Evolutionary conservation across 2,888 invertebrate genomes (phyloP).

Genomic region (Xylota sylvarum): DNA sequence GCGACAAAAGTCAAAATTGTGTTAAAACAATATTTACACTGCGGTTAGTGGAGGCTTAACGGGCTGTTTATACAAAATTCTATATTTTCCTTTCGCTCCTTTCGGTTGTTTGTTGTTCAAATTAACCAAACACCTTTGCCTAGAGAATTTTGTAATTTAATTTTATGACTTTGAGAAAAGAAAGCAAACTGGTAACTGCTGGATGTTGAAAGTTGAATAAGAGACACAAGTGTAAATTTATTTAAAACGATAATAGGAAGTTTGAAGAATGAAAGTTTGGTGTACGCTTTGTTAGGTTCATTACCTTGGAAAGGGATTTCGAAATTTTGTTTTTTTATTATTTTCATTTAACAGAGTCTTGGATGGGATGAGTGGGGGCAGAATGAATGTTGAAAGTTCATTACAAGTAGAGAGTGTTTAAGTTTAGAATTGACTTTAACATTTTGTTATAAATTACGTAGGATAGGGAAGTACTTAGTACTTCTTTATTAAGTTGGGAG

Average conservation of each 20-base stretch:
- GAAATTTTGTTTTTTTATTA: background rate
- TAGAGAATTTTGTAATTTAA: slow-evolving; percentile 5
- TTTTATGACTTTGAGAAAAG: background rate
- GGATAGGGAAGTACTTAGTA: no score
- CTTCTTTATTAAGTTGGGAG: no score
- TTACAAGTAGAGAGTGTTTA: no score
- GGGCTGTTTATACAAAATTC: slow-evolving; percentile 1
- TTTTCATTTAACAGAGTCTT: no score
- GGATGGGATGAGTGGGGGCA: no score
- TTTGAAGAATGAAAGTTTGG: background rate
- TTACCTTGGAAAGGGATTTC: background rate
- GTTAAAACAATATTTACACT: slow-evolving; percentile 15
- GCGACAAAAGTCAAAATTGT: background rate
- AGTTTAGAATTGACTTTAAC: no score
- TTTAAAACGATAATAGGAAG: background rate
- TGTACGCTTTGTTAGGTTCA: background rate
- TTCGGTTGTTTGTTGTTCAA: slow-evolving; percentile 1
- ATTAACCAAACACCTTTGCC: background rate
- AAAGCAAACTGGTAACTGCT: background rate
- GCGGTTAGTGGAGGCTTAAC: slow-evolving; percentile 1
- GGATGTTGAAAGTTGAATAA: background rate
- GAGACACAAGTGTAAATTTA: background rate
- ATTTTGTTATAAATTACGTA: no score
- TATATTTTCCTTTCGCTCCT: background rate
- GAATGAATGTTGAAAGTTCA: no score